A percentile compares a stretch with the other conserved stretches of the same genome.
phyloP scores from a whole-genome alignment of 92 coral and sea anemone genomes.

The Epizoanthus rinbou region DNA sequence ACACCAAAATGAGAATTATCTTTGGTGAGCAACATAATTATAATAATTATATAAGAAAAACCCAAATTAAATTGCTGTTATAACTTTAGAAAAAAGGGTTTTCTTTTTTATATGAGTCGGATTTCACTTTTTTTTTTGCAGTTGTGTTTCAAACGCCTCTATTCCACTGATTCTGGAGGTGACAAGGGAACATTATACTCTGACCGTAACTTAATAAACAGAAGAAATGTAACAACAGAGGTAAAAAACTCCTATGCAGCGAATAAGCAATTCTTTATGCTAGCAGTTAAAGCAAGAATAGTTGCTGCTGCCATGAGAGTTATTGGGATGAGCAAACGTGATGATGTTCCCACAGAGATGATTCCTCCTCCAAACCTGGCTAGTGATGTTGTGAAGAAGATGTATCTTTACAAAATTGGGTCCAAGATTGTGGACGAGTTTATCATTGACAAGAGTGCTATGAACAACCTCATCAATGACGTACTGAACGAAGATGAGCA shows the following conservation, averaged over 20 bases:
- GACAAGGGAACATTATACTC: slow-evolving; percentile 52
- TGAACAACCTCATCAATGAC: background rate
- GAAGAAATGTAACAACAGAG: slow-evolving; percentile 51
- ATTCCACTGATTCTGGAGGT: slow-evolving; percentile 23
- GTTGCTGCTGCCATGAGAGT: slow-evolving; percentile 39
- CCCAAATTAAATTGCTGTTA: too few species aligned
- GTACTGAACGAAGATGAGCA: slow-evolving; percentile 31
- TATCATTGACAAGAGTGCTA: slow-evolving; percentile 28
- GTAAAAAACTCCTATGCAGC: slow-evolving; percentile 41
- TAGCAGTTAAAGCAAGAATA: slow-evolving; percentile 50
- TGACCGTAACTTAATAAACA: slow-evolving; percentile 33
- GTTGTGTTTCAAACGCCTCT: slow-evolving; percentile 1
- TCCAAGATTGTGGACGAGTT: too few species aligned
- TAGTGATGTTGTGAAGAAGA: background rate
- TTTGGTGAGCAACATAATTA: too few species aligned
- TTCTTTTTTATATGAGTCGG: too few species aligned
- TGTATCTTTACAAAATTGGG: too few species aligned
- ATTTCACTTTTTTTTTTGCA: background rate
- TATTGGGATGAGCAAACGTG: slow-evolving; percentile 32
- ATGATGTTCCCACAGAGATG: slow-evolving; percentile 37
- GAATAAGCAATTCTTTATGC: slow-evolving; percentile 33
- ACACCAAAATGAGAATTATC: too few species aligned
- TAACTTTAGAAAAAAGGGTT: too few species aligned
- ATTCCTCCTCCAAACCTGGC: slow-evolving; percentile 1
- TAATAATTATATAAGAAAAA: too few species aligned